These are phyloP conservation scores for Ploceus nigricollis DNA, from an alignment of 2,113 vertebrate species.

Conservation along the genomic window DNA sequence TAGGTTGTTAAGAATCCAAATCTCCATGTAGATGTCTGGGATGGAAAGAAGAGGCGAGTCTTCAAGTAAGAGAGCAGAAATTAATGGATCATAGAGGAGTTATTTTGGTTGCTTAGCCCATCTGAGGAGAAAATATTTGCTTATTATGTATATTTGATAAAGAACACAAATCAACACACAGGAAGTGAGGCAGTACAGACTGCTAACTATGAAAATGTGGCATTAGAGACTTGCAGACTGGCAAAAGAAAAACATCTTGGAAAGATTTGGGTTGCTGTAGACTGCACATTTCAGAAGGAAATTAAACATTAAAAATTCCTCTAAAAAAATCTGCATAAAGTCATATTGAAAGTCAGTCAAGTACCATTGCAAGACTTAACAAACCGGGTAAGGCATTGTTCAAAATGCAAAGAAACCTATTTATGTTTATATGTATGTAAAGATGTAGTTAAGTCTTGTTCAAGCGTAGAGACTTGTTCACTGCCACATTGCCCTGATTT, in stretches of 20 bases:
- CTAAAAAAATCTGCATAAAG: not conserved
- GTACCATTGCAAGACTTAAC: not conserved
- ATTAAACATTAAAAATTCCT: not conserved
- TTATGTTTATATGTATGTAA: not conserved
- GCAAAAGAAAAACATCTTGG: not conserved
- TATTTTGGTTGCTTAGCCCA: not conserved
- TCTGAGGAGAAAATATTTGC: not conserved
- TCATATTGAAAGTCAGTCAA: not conserved
- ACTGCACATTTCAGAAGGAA: not conserved
- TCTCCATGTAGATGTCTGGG: rapidly evolving
- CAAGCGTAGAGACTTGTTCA: not conserved
- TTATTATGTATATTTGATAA: not conserved
- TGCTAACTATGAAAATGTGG: not conserved
- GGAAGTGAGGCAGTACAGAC: not conserved
- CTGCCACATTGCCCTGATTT: not conserved
- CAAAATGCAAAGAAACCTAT: not conserved
- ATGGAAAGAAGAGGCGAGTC: not conserved
- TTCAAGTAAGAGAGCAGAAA: not conserved
- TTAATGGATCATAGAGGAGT: not conserved
- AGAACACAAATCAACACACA: not conserved
- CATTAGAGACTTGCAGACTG: not conserved
- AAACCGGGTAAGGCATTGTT: not conserved
- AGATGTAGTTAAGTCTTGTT: not conserved
- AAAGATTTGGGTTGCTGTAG: not conserved
- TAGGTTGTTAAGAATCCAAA: not conserved